These are phyloP conservation scores for Bombylius discolor DNA, from an alignment of 2,888 invertebrate genomes.

Conservation along the genomic window DNA sequence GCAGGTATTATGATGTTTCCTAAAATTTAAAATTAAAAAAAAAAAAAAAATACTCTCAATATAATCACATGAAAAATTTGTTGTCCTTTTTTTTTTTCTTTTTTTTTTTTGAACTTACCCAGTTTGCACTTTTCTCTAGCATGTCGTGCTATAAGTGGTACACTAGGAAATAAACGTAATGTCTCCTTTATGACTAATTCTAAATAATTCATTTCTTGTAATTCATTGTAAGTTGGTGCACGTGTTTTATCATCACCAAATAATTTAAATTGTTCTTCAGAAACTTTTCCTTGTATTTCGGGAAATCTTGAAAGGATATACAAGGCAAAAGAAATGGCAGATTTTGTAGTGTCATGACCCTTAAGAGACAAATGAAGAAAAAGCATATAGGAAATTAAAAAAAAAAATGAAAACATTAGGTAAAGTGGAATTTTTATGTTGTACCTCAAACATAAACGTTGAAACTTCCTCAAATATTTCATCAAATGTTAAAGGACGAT, in stretches of 20 bases:
- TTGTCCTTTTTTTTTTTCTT: background rate
- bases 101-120: constrained; percentile 13
- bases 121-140: constrained; percentile 26
- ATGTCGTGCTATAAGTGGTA: constrained; percentile 26
- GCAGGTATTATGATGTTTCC: constrained; percentile 28
- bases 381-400: too few relatives aligned
- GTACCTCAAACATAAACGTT: constrained; percentile 32
- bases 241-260: constrained; percentile 30
- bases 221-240: constrained; percentile 16
- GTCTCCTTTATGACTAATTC: constrained; percentile 26
- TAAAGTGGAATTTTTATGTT: background rate
- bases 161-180: constrained; percentile 24
- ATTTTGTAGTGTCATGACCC: constrained; percentile 49
- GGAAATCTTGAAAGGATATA: constrained; percentile 41
- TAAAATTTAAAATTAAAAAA: constrained; percentile 8
- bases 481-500: constrained; percentile 19
- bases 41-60: background rate
- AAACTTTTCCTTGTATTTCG: constrained; percentile 39
- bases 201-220: constrained; percentile 24
- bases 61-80: background rate
- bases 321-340: constrained; percentile 41
- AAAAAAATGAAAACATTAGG: background rate
- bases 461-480: constrained; percentile 33
- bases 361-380: constrained; percentile 17
- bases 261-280: constrained; percentile 37